Evolutionary conservation across 1,140 invertebrate species (phyloP).

Genomic region (Sycophaga agraensis): DNA sequence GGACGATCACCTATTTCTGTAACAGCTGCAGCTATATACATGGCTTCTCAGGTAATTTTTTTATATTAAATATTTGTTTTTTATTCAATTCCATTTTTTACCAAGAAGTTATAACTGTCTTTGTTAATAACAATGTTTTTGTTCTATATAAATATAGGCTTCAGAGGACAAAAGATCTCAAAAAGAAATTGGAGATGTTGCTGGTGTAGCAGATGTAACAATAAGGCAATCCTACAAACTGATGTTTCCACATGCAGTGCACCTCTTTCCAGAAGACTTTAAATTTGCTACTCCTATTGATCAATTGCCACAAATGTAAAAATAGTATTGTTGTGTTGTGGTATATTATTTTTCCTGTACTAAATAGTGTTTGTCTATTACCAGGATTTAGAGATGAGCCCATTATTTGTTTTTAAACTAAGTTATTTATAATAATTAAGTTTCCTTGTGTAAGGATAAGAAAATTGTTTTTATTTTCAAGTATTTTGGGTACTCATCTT

Average conservation of each 20-base stretch:
- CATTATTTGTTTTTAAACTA: conserved; percentile 4
- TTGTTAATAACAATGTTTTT: not conserved
- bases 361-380: conserved; percentile 14
- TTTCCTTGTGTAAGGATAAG: not conserved
- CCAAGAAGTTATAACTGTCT: not conserved
- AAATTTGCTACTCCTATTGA: conserved; percentile 94
- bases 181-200: conserved; percentile 98
- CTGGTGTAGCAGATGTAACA: conserved; percentile 98
- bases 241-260: conserved; percentile 91
- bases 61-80: conserved; percentile 2
- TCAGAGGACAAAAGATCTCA: conserved; percentile 93
- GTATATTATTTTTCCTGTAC: conserved; percentile 8
- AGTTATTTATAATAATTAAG: conserved; percentile 17
- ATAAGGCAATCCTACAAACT: conserved; percentile 97
- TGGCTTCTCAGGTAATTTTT: conserved; percentile 87
- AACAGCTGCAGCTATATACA: conserved; percentile 98
- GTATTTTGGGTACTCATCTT: conserved; percentile 6
- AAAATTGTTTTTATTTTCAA: not conserved
- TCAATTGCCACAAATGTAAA: conserved; percentile 84
- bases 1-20: conserved; percentile 99
- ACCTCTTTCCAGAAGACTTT: conserved; percentile 95
- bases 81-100: conserved; percentile 20
- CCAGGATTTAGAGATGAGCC: not conserved
- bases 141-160: conserved; percentile 62
- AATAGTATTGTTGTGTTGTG: conserved; percentile 8